Evolutionary conservation across 2,113 vertebrate genomes (phyloP).

Genomic region (Datnioides undecimradiatus): DNA sequence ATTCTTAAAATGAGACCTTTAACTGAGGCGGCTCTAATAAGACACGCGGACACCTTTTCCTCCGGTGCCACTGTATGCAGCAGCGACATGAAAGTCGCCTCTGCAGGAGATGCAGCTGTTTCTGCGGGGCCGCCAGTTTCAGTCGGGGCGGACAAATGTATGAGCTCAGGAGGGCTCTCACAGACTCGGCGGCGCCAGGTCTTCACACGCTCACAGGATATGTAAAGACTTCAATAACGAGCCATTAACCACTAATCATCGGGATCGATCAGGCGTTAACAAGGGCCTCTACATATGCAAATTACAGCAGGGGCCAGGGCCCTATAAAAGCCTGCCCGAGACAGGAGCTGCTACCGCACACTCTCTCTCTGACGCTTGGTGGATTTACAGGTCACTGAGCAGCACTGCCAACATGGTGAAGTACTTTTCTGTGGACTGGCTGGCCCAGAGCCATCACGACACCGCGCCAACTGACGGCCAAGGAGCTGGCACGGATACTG

Average conservation of each 20-base stretch:
- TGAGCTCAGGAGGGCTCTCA: conserved; percentile 71
- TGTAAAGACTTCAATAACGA: conserved; percentile 85
- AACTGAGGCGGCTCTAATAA: no score
- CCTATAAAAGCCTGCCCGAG: conserved; percentile 53
- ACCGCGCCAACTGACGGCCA: not conserved
- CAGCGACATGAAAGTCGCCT: conserved; percentile 26
- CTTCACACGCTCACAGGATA: conserved; percentile 85
- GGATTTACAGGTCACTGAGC: conserved; percentile 37
- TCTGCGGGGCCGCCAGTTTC: conserved; percentile 39
- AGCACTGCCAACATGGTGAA: conserved; percentile 74
- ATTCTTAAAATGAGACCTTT: not conserved
- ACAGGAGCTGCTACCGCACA: not conserved
- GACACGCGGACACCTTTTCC: not conserved
- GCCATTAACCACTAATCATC: conserved; percentile 85
- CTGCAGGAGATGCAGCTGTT: conserved; percentile 56
- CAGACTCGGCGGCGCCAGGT: conserved; percentile 85
- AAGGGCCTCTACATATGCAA: conserved; percentile 80
- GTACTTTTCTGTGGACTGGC: conserved; percentile 88
- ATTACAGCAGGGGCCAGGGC: conserved; percentile 13
- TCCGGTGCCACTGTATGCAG: conserved; percentile 21
- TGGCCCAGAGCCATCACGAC: conserved; percentile 85
- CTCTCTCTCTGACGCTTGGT: conserved; percentile 35
- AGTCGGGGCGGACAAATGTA: conserved; percentile 71
- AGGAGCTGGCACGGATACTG: conserved; percentile 7
- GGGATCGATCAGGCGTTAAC: conserved; percentile 82